Conservation (phyloP, 37 sponge, comb jelly and placozoan species). For the Axinella damicornis region DNA sequence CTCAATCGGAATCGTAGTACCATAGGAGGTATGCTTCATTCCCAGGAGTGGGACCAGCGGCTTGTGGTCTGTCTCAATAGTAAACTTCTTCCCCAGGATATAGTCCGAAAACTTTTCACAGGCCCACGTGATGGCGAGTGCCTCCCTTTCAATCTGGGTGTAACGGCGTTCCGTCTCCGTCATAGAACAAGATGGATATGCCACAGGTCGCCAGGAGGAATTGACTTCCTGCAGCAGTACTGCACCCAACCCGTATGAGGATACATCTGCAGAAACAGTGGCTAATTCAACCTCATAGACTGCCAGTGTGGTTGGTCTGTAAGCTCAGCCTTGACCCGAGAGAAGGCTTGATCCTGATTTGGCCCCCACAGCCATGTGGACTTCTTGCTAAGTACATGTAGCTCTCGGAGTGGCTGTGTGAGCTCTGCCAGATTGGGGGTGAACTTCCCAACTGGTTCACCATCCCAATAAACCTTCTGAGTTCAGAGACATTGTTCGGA, state of each 20-base stretch:
- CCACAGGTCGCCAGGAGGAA: conserved; percentile 19
- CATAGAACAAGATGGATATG: conserved; percentile 45
- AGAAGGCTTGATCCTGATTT: conserved; percentile 20
- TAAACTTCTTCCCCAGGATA: conserved; percentile 18
- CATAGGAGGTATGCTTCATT: conserved; percentile 2
- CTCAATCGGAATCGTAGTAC: conserved; percentile 18
- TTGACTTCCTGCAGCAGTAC: conserved; percentile 34
- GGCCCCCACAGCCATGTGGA: conserved; percentile 12
- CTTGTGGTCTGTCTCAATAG: conserved; percentile 46
- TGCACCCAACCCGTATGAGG: conserved; percentile 41
- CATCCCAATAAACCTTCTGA: conserved; percentile 38
- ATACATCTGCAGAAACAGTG: conserved; percentile 28
- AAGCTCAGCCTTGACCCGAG: conserved; percentile 9
- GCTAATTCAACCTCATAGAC: background rate
- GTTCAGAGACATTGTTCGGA: conserved; percentile 1
- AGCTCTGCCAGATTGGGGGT: conserved; percentile 15
- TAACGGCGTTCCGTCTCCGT: conserved; percentile 29
- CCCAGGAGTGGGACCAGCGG: conserved; percentile 28
- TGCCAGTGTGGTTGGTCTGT: background rate
- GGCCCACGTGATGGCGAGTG: conserved; percentile 37
- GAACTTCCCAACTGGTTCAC: conserved; percentile 44
- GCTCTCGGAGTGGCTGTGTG: conserved; percentile 30
- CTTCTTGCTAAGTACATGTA: conserved; percentile 27
- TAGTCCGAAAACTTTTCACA: conserved; percentile 20
- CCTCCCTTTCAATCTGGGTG: conserved; percentile 33